Evolutionary conservation across 1,140 invertebrate species (phyloP).

Genomic region (Papilio polyxenes): DNA sequence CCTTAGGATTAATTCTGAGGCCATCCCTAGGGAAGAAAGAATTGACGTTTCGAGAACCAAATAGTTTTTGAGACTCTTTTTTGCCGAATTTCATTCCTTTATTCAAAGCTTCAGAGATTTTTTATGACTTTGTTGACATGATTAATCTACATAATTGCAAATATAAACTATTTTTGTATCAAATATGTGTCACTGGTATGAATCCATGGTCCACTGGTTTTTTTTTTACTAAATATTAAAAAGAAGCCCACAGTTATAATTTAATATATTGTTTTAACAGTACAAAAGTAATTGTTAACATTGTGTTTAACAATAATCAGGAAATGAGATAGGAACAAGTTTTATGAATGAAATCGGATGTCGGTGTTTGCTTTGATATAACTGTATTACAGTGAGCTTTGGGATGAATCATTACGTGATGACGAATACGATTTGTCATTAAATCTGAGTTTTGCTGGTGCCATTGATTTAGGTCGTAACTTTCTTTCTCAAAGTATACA

Average conservation of each 20-base stretch:
- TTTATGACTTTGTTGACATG: too few species aligned
- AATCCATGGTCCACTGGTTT: too few species aligned
- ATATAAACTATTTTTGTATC: too few species aligned
- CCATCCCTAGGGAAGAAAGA: too few species aligned
- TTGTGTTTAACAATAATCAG: not conserved
- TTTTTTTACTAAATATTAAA: not conserved
- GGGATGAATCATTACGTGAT: not conserved
- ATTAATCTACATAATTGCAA: too few species aligned
- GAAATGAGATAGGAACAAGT: not conserved
- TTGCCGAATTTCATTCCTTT: too few species aligned
- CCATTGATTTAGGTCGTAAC: not conserved
- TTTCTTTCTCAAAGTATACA: not conserved
- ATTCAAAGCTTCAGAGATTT: too few species aligned
- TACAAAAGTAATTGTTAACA: slow-evolving; percentile 11
- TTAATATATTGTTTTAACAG: slow-evolving; percentile 16
- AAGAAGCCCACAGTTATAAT: not conserved
- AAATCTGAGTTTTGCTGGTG: slow-evolving; percentile 2
- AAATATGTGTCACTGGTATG: too few species aligned
- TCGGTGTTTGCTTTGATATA: not conserved
- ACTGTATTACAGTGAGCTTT: not conserved
- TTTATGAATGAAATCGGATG: slow-evolving; percentile 14
- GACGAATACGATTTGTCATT: slow-evolving; percentile 1
- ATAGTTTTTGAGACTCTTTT: too few species aligned
- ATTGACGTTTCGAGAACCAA: too few species aligned
- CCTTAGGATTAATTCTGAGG: too few species aligned